Evolutionary conservation across 1,140 invertebrate species (phyloP), one percentile per base, ranked within the genome.

Genomic region (Wasmannia auropunctata): DNA sequence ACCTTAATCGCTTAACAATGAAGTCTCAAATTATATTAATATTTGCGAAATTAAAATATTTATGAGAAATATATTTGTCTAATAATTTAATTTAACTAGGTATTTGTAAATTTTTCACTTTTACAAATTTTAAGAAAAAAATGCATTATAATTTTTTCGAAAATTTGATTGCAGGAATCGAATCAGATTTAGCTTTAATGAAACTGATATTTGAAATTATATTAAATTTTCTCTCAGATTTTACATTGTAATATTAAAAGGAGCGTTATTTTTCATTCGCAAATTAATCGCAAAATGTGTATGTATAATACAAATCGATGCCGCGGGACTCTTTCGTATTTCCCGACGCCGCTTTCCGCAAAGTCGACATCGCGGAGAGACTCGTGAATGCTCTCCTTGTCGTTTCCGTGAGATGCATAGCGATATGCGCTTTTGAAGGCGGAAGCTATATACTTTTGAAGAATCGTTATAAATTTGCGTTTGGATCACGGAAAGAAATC

Each of bases 391-490:
- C 37, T 83, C 37, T 31, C 11, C 37, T 58, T 37, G 63, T 72
- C 65, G 37, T 58, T 80, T 72, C 14, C 67, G 79, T 83, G 67
- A 83, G 67, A 72, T 83, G 79, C 67, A 83, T 74, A 83, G 67
- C 37, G 67, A 83, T 83, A 83, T 58, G 67, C 37, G 67, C 79
- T 83, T 72, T 72, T 72, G 51, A 72, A 72, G 19, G n/a, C 51
- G 51, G 51, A 72, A 83, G 49, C 37, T 37, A 72, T 83, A 54
- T 37, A 28, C 67, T 83, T 83, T 43, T 83, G 79, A 83, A 60
- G 19, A 83, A 67, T 83, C 51, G 70, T 34, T 83, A 83, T 72
- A 83, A 83, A 83, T 83, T 83, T 83, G 51, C 67, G 51, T 72
- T 83, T 72, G 67, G 79, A 83, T 83, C 79, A 72, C 67, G 19